Evolutionary conservation across 1,140 invertebrate genomes (phyloP).

Genomic region (Calliphora vicina): DNA sequence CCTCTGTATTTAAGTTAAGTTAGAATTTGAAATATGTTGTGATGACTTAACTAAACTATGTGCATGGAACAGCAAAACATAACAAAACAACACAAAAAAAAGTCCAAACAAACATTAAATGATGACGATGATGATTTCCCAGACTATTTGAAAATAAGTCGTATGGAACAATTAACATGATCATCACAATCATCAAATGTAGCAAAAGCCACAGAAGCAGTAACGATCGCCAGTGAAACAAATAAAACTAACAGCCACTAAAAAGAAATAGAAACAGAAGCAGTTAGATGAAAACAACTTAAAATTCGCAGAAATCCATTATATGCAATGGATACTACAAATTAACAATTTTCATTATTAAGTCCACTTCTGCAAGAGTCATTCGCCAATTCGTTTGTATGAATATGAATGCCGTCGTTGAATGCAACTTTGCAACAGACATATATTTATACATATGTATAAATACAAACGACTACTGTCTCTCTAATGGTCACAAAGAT

Average conservation of each 20-base stretch:
- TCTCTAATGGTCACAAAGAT: conserved; percentile 6
- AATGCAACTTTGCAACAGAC: background rate
- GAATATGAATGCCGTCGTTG: background rate
- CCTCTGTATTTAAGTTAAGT: background rate
- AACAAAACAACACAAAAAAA: background rate
- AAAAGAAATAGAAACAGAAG: background rate
- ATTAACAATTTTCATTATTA: conserved; percentile 31
- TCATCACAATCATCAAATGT: background rate
- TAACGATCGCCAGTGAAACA: background rate
- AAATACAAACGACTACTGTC: background rate
- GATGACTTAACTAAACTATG: conserved; percentile 24
- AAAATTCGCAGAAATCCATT: conserved; percentile 32
- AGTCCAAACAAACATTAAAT: background rate
- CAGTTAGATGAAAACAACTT: conserved; percentile 16
- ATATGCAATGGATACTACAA: conserved; percentile 30
- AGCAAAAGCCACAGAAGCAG: background rate
- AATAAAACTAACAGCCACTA: background rate
- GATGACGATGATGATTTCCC: conserved; percentile 10
- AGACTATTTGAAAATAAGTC: conserved; percentile 14
- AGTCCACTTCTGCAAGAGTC: background rate
- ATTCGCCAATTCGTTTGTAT: background rate
- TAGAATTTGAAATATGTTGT: conserved; percentile 25
- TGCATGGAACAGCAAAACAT: background rate
- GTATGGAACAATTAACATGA: conserved; percentile 23
- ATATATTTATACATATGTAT: background rate